Percentiles rank a stretch among this genome's conserved stretches.
Evolutionary conservation across 2,888 invertebrate genomes (phyloP).

Genomic region (Gymnoscelis rufifasciata): DNA sequence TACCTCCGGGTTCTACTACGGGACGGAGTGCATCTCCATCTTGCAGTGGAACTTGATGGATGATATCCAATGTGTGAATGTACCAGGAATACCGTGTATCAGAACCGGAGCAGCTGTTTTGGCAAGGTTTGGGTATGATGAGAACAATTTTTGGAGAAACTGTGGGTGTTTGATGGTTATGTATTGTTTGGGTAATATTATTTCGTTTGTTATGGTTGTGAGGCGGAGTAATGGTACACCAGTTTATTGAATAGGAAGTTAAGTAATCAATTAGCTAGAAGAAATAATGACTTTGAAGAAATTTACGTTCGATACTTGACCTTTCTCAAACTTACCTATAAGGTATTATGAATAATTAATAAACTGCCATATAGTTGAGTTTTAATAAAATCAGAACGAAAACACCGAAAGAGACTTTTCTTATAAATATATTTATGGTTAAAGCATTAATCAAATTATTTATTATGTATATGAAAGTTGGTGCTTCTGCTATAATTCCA

Average conservation of each 20-base stretch:
- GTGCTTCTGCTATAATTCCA: no score
- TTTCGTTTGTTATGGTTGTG: constrained; percentile 64
- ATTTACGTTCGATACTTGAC: no score
- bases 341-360: no score
- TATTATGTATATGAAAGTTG: no score
- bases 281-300: no score
- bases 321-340: no score
- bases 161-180: constrained; percentile 60
- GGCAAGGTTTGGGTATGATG: constrained; percentile 73
- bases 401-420: no score
- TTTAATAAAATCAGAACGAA: no score
- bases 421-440: no score
- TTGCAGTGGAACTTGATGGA: constrained; percentile 82
- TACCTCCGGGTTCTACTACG: constrained; percentile 84
- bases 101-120: constrained; percentile 80
- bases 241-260: constrained; percentile 69
- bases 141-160: constrained; percentile 63
- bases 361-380: no score
- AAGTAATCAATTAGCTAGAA: background rate
- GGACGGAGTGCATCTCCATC: constrained; percentile 83
- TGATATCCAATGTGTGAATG: constrained; percentile 77
- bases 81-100: constrained; percentile 79
- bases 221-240: constrained; percentile 67
- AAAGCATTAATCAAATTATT: no score
- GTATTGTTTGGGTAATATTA: constrained; percentile 55